Base-by-base conservation (phyloP, 2,888 invertebrate species). In the Monopis laevigella region DNA sequence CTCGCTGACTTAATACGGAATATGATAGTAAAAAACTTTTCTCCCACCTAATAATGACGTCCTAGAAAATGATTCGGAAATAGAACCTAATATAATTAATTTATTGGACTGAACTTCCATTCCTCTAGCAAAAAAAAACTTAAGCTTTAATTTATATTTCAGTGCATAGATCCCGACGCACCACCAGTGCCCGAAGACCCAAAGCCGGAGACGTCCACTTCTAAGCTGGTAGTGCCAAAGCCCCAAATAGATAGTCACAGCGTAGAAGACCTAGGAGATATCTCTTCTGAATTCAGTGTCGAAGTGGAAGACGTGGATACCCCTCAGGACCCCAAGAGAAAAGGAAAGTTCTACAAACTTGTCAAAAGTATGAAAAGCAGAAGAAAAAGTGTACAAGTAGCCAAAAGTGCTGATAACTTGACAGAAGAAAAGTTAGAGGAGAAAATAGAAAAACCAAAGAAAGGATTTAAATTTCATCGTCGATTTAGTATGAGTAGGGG, bases 311-410 rank as follows among this genome's bases (percentile, higher is more conserved):
- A 64, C 2, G 73, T 74, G 17, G 52, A 63, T 3, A 49, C 51
- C 2, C 55, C 62, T 29, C 74, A 75, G 36, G 65, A 71, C 1
- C 56, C 62, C 0, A 78, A 78, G 47, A 77, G 74, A 47, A 71
- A 60, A 43, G 80, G 80, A 0, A 80, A 78, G 41, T 80, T 80
- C 49, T 80, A 80, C 49, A 73, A 61, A 42, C 59, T 80, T 10
- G 80, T 80, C 0, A 80, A 80, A 47, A 72, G 77, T 0, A 80
- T 80, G 80, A 78, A 78, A 50, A 80, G 75, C 44, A 62, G 80
- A 44, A 59, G 77, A 49, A 80, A 80, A 65, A 80, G 80, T 49
- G 78, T 80, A 3, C 77, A 77, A 50, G 73, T 78, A 0, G 77
- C 78, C 2, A 80, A 80, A 52, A 77, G 77, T 48, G 71, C 77